A percentile compares a stretch with the other conserved stretches of the same genome.
Conservation (phyloP, 1,140 invertebrate genomes). For the Drosophila paulistorum region DNA sequence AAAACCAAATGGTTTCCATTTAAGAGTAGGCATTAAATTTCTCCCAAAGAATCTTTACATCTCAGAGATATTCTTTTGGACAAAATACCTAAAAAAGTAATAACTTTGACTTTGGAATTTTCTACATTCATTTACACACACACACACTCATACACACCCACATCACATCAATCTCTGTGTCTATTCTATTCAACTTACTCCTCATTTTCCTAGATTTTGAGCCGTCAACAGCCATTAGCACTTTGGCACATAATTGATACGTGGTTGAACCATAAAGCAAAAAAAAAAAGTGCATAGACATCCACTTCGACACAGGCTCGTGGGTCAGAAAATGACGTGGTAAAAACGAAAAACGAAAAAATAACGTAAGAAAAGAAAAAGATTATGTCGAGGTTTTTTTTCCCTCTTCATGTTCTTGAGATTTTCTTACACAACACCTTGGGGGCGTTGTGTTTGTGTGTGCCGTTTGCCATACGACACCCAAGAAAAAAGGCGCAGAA, state of each 20-base stretch:
- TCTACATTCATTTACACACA: conserved; percentile 23
- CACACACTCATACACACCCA: conserved; percentile 3
- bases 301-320: conserved; percentile 53
- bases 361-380: conserved; percentile 3
- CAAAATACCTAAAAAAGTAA: neutral
- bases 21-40: conserved; percentile 24
- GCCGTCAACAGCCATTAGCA: conserved; percentile 82
- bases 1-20: conserved; percentile 6
- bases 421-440: conserved; percentile 75
- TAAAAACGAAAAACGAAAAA: conserved; percentile 60
- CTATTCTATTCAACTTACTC: conserved; percentile 11
- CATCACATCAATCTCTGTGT: conserved; percentile 8
- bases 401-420: conserved; percentile 59
- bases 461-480: conserved; percentile 73
- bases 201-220: conserved; percentile 35
- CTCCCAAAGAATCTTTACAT: conserved; percentile 10
- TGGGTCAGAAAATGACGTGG: conserved; percentile 63
- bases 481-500: conserved; percentile 46
- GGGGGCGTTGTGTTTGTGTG: conserved; percentile 64
- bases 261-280: conserved; percentile 75
- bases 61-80: conserved; percentile 31
- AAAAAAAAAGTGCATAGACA: conserved; percentile 62
- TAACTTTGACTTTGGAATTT: conserved; percentile 43
- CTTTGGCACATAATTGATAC: conserved; percentile 83
- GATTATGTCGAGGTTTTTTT: conserved; percentile 46